Percentiles rank a stretch among this genome's conserved stretches.
phyloP scores from a whole-genome alignment of 2,888 invertebrate species.

The Lasioglossum morio region DNA sequence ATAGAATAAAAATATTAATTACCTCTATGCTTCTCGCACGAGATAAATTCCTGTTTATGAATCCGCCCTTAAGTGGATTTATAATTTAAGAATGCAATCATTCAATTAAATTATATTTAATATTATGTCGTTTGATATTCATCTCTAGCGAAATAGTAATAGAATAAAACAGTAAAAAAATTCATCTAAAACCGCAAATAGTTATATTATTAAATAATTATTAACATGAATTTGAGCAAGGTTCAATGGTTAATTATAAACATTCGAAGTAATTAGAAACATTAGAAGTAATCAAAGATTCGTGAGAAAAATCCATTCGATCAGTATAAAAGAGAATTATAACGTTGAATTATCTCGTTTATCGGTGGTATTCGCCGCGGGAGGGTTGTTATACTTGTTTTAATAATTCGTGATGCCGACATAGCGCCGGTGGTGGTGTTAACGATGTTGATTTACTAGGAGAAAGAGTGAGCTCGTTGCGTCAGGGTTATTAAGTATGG shows the following conservation, averaged over 20 bases:
- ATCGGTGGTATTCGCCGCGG: neutral
- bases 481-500: slow-evolving; percentile 69
- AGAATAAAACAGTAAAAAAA: neutral
- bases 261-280: neutral
- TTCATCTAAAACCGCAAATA: neutral
- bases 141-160: neutral
- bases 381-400: slow-evolving; percentile 38
- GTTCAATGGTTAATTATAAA: neutral
- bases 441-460: slow-evolving; percentile 69
- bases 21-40: neutral
- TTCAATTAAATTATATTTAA: neutral
- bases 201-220: neutral
- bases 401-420: slow-evolving; percentile 44
- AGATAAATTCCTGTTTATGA: neutral
- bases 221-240: neutral
- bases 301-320: neutral
- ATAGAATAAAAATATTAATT: neutral
- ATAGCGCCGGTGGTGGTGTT: slow-evolving; percentile 49
- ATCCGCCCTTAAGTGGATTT: neutral
- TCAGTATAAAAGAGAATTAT: no score
- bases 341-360: neutral
- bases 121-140: neutral
- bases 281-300: neutral
- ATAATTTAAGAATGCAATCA: neutral
- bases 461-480: slow-evolving; percentile 60